phyloP scores from a whole-genome alignment of 2,888 invertebrate species.

The Melanargia galathea region DNA sequence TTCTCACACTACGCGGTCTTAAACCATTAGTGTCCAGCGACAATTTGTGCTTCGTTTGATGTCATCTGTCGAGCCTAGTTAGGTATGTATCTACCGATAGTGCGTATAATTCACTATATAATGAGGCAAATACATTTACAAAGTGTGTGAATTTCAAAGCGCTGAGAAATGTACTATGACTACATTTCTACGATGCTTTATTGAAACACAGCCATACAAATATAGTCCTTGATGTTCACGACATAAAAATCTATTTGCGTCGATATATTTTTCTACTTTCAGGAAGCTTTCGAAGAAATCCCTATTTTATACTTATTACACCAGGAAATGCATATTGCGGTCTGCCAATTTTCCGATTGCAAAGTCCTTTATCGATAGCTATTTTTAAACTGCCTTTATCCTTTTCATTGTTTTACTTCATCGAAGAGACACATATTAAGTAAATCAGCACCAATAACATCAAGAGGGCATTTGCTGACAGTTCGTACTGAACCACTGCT shows the following conservation, averaged over 20 bases:
- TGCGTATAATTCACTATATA: background rate
- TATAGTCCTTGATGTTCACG: background rate
- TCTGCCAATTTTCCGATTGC: constrained; percentile 16
- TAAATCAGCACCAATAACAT: too few relatives aligned
- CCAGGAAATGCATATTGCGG: constrained; percentile 24
- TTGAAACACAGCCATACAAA: background rate
- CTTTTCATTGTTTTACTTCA: background rate
- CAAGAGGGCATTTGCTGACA: too few relatives aligned
- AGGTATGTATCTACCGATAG: background rate
- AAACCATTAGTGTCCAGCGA: too few relatives aligned
- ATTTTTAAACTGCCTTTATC: background rate
- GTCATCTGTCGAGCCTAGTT: background rate
- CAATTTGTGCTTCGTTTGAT: too few relatives aligned
- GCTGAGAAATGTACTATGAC: constrained; percentile 1
- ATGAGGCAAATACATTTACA: background rate
- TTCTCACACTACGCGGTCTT: too few relatives aligned
- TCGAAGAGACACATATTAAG: too few relatives aligned
- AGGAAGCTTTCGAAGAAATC: constrained; percentile 9
- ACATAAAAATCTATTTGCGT: background rate
- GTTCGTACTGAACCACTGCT: too few relatives aligned
- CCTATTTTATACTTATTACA: background rate
- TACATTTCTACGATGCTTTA: background rate
- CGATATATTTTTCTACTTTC: background rate
- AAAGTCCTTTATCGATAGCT: constrained; percentile 9
- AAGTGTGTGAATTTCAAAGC: background rate